phyloP scores from a whole-genome alignment of 1,140 invertebrate genomes.

The Drosophila arizonae region DNA sequence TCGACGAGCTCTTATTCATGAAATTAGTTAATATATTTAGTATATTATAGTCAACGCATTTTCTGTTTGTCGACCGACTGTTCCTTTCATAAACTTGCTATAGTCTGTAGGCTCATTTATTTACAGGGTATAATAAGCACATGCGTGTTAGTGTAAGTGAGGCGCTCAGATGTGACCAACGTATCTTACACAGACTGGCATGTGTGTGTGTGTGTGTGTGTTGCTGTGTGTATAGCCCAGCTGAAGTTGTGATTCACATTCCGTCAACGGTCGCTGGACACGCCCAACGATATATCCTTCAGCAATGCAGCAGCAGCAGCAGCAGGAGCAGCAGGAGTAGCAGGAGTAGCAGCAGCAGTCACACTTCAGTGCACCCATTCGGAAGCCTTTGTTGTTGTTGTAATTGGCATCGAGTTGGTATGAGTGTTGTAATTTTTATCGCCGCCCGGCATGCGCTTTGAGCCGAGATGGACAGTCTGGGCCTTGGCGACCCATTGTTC shows the following conservation, averaged over 20 bases:
- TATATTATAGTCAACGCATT: no score
- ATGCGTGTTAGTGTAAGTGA: background rate
- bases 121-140: background rate
- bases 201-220: background rate
- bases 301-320: slow-evolving; percentile 21
- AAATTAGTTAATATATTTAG: no score
- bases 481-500: slow-evolving; percentile 52
- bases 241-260: slow-evolving; percentile 22
- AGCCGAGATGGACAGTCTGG: background rate
- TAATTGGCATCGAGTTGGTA: slow-evolving; percentile 11
- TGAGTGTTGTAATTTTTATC: slow-evolving; percentile 73
- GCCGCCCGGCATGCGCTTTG: slow-evolving; percentile 58
- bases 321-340: slow-evolving; percentile 17
- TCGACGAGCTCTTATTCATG: no score
- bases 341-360: slow-evolving; percentile 6
- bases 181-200: background rate
- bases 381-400: slow-evolving; percentile 28
- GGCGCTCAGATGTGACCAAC: background rate
- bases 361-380: slow-evolving; percentile 46
- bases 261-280: slow-evolving; percentile 22
- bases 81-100: background rate
- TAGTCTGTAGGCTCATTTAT: background rate
- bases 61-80: no score
- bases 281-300: slow-evolving; percentile 19
- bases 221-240: background rate